Evolutionary conservation across 37 sponge, comb jelly and placozoan genomes (phyloP).

Genomic region (Diacarnus erythraeanus): DNA sequence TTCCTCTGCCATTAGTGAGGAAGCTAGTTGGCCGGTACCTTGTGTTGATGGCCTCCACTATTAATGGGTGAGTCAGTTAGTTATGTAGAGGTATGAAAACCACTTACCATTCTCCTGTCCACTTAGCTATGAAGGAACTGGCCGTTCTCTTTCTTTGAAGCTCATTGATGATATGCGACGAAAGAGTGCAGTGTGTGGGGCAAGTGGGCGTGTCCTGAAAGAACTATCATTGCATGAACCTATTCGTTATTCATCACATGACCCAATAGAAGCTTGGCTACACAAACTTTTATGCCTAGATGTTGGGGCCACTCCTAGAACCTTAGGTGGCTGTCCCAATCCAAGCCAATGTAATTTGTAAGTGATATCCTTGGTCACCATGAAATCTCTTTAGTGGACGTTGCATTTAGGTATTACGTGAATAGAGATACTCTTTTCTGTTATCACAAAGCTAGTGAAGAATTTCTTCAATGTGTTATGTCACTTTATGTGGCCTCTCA

Average conservation of each 20-base stretch:
- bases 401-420: constrained; percentile 71
- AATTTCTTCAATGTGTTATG: constrained; percentile 91
- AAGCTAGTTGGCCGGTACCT: constrained; percentile 90
- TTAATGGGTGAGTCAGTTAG: constrained; percentile 84
- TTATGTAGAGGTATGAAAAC: too few species aligned
- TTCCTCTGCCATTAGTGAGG: constrained; percentile 94
- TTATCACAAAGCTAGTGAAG: constrained; percentile 93
- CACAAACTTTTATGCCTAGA: constrained; percentile 92
- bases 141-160: constrained; percentile 94
- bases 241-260: constrained; percentile 82
- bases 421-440: constrained; percentile 95
- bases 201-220: constrained; percentile 65
- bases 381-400: not conserved
- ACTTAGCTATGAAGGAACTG: constrained; percentile 94
- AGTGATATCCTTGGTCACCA: not conserved
- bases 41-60: constrained; percentile 95
- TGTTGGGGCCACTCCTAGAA: constrained; percentile 43
- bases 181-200: constrained; percentile 45
- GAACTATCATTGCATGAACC: constrained; percentile 89
- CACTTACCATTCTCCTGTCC: too few species aligned
- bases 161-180: constrained; percentile 81
- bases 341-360: constrained; percentile 88
- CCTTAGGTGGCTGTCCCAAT: constrained; percentile 74
- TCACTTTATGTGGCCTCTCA: constrained; percentile 94
- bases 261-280: constrained; percentile 93